These are phyloP conservation scores for Eublepharis macularius DNA, from an alignment of 2,113 vertebrate genomes.

Conservation along the genomic window DNA sequence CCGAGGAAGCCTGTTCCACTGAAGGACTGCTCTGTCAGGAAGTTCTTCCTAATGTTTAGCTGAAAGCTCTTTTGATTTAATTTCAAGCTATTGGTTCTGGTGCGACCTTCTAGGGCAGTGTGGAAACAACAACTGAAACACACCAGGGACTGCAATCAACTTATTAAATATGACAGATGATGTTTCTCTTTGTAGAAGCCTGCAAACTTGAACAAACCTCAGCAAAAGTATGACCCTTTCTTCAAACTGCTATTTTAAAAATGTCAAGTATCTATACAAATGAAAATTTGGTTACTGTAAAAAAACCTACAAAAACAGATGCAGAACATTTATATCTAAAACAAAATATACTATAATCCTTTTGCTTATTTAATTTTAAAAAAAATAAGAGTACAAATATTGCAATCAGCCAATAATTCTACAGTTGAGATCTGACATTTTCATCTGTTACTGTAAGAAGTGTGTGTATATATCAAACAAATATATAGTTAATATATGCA, in stretches of 20 bases:
- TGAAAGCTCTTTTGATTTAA: neutral
- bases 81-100: no score
- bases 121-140: conserved; percentile 51
- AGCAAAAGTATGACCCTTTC: conserved; percentile 75
- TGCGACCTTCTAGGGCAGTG: neutral
- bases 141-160: conserved; percentile 55
- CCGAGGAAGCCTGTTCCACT: no score
- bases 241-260: conserved; percentile 79
- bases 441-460: neutral
- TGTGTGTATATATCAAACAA: neutral
- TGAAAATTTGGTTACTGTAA: conserved; percentile 49
- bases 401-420: neutral
- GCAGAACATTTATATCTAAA: neutral
- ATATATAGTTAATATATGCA: neutral
- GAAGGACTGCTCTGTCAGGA: no score
- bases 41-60: no score
- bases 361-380: accelerated
- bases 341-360: neutral
- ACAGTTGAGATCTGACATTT: accelerated
- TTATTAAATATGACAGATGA: conserved; percentile 78
- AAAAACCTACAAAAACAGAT: conserved; percentile 53
- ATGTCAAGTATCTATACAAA: conserved; percentile 65
- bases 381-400: accelerated
- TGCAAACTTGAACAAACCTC: conserved; percentile 79
- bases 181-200: conserved; percentile 77